Conservation (phyloP, 2,113 vertebrate genomes). For the Apeltes quadracus region DNA sequence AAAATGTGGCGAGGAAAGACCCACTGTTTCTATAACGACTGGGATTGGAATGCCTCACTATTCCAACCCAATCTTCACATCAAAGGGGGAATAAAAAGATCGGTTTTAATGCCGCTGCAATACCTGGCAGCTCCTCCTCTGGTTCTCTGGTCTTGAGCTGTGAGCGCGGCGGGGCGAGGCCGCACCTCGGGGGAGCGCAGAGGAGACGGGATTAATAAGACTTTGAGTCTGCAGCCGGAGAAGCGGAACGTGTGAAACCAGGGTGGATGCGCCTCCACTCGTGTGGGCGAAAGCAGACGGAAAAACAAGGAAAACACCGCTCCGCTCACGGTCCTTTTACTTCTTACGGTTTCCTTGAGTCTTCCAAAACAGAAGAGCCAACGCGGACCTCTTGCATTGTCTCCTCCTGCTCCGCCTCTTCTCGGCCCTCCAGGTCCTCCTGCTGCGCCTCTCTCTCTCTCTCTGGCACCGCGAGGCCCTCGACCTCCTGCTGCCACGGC, state of each 20-base stretch:
- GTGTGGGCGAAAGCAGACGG: constrained; percentile 16
- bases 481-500: constrained; percentile 36
- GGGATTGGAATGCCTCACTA: background rate
- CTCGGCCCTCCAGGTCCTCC: background rate
- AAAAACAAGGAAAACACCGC: constrained; percentile 7
- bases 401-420: constrained; percentile 33
- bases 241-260: constrained; percentile 37
- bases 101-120: constrained; percentile 9
- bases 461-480: background rate
- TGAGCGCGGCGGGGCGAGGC: constrained; percentile 5
- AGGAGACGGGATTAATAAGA: constrained; percentile 35
- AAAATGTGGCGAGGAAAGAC: background rate
- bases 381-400: constrained; percentile 26
- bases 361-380: background rate
- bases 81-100: background rate
- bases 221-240: background rate
- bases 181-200: constrained; percentile 12
- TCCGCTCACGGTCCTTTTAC: background rate
- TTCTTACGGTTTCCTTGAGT: background rate
- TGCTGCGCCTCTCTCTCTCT: background rate
- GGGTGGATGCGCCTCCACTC: background rate
- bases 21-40: background rate
- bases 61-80: background rate
- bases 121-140: constrained; percentile 18
- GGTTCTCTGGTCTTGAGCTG: constrained; percentile 19